phyloP scores from a whole-genome alignment of 2,888 invertebrate genomes.

The Drosophila rellima region DNA sequence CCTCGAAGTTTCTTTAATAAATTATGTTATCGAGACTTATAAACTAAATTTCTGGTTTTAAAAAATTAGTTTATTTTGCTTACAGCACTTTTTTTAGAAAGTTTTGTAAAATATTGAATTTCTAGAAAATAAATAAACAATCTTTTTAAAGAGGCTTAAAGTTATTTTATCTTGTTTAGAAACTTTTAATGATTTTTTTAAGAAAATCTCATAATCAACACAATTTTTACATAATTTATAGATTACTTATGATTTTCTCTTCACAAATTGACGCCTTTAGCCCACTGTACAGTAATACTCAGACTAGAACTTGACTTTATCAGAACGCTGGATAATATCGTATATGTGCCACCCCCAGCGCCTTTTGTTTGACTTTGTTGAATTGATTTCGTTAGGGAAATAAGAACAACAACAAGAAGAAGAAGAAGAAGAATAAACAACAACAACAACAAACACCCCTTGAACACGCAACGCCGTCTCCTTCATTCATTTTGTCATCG shows the following conservation, averaged over 20 bases:
- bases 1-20: neutral
- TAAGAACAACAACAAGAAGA: slow-evolving; percentile 53
- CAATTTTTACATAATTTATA: neutral
- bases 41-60: neutral
- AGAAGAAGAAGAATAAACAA: too few relatives aligned
- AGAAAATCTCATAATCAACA: neutral
- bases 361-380: slow-evolving; percentile 80
- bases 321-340: slow-evolving; percentile 42
- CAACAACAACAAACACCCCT: slow-evolving; percentile 47
- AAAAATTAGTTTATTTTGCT: neutral
- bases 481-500: slow-evolving; percentile 10
- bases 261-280: neutral
- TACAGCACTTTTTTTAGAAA: neutral
- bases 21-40: neutral
- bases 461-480: slow-evolving; percentile 37
- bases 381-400: slow-evolving; percentile 79
- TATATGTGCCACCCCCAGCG: slow-evolving; percentile 52
- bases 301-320: slow-evolving; percentile 55
- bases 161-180: neutral
- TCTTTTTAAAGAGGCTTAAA: neutral
- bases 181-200: neutral
- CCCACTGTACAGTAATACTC: slow-evolving; percentile 37
- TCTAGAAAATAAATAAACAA: too few relatives aligned
- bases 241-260: neutral
- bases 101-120: neutral